Conservation (phyloP, 2,113 vertebrate genomes). For the Mormoops blainvillei region DNA sequence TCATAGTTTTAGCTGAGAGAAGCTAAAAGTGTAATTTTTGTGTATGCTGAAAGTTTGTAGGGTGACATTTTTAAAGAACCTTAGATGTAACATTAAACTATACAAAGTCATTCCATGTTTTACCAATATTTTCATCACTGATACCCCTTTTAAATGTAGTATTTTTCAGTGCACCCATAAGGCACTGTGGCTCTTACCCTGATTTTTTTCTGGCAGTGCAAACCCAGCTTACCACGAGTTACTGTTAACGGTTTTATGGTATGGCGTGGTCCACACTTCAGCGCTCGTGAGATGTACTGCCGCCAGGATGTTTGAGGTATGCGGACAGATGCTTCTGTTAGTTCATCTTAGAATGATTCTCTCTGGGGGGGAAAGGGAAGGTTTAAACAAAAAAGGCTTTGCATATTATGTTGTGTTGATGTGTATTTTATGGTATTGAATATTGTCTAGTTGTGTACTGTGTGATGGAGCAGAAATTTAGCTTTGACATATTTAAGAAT, state of each 20-base stretch:
- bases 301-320: constrained; percentile 99
- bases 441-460: constrained; percentile 75
- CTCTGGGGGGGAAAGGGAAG: not conserved
- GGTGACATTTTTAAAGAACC: not conserved
- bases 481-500: constrained; percentile 22
- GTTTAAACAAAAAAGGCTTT: not conserved
- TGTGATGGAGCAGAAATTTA: constrained; percentile 82
- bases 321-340: not conserved
- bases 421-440: not conserved
- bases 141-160: not conserved
- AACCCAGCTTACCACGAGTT: constrained; percentile 98
- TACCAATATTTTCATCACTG: not conserved
- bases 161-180: not conserved
- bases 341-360: not conserved
- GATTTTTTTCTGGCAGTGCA: constrained; percentile 83
- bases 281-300: constrained; percentile 97
- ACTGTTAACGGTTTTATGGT: constrained; percentile 96
- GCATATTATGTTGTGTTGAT: not conserved
- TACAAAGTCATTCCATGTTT: not conserved
- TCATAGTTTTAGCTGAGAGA: not conserved
- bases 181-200: not conserved
- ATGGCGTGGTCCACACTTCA: constrained; percentile 98
- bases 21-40: constrained; percentile 5
- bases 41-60: constrained; percentile 29
- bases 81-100: not conserved